Conservation (phyloP, 1,140 invertebrate species). For the Coenobita brevimanus region DNA sequence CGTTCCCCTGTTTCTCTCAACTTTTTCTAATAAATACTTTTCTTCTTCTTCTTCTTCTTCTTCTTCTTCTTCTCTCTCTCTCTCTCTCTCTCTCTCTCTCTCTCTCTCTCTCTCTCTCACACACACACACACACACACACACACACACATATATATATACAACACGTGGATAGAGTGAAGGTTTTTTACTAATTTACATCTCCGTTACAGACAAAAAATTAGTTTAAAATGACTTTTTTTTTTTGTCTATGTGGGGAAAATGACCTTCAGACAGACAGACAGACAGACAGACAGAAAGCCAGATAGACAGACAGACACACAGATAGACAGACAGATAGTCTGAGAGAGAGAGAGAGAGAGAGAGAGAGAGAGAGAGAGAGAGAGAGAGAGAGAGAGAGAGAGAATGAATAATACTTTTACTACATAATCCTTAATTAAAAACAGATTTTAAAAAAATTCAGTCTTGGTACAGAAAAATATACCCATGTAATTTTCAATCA, state of each 20-base stretch:
- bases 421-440: not conserved
- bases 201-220: too few species aligned
- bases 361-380: slow-evolving; percentile 33
- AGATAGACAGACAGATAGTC: too few species aligned
- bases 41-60: not conserved
- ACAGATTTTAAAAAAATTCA: too few species aligned
- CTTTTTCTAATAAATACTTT: not conserved
- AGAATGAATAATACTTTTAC: too few species aligned
- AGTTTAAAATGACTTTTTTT: too few species aligned
- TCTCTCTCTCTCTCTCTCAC: not conserved
- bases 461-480: too few species aligned
- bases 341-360: slow-evolving; percentile 26
- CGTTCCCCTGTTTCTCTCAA: not conserved
- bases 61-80: not conserved
- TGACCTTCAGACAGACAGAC: not conserved
- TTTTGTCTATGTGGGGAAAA: not conserved
- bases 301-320: too few species aligned
- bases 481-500: too few species aligned
- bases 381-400: slow-evolving; percentile 38
- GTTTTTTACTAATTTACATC: too few species aligned
- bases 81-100: not conserved
- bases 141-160: not conserved
- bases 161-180: too few species aligned
- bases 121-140: not conserved
- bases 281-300: too few species aligned